Conservation (phyloP, 2,113 vertebrate species). For the Aepyceros melampus region DNA sequence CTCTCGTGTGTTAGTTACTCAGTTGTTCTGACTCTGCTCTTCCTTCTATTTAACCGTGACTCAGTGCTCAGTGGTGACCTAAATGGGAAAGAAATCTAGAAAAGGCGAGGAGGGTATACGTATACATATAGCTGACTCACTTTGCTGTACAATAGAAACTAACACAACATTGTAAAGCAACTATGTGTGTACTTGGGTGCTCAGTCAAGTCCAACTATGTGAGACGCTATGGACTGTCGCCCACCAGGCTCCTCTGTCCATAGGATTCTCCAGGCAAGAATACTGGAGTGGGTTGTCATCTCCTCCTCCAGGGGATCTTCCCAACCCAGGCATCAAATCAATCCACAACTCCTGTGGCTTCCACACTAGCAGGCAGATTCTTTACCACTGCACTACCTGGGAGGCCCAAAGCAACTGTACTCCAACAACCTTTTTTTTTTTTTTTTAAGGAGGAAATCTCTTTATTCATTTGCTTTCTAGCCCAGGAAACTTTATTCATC, state of each 20-base stretch:
- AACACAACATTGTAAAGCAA: neutral
- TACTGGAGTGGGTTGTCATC: neutral
- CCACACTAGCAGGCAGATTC: neutral
- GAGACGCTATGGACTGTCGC: neutral
- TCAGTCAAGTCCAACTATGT: neutral
- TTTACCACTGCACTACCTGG: neutral
- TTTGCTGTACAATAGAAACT: neutral
- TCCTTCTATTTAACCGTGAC: neutral
- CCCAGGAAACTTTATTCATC: neutral
- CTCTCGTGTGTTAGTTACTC: neutral
- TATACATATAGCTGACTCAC: too few species aligned
- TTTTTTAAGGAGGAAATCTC: neutral
- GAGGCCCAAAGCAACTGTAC: neutral
- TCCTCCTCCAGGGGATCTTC: neutral
- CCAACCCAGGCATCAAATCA: neutral
- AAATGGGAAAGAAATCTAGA: neutral
- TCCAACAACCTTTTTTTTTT: neutral
- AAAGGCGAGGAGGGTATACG: neutral
- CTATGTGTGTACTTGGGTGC: accelerated
- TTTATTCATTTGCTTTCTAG: neutral
- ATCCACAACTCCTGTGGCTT: neutral
- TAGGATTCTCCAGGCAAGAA: neutral
- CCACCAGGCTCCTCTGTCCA: neutral
- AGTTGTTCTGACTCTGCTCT: neutral
- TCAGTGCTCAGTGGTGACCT: neutral